Base-by-base conservation (phyloP, 2,888 invertebrate species). In the Clepsis dumicolana region DNA sequence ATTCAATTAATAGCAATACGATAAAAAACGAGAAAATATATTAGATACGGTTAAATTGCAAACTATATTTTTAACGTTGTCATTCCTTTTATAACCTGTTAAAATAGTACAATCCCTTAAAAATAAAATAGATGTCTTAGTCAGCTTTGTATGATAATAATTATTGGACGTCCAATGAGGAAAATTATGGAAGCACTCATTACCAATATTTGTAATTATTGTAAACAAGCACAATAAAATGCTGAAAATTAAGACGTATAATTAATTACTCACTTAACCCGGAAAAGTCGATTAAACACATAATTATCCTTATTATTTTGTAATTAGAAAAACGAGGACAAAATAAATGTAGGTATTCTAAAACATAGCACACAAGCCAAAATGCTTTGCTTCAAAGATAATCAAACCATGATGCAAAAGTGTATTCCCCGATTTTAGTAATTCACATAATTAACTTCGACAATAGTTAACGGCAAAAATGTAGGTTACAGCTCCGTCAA, bases 331-430 rank as follows among this genome's bases (percentile, higher is more conserved):
- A 21, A 48, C n/a, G 21, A 48, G 10, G 18, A 1, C 18, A 18
- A 44, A 44, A 7, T 44, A 38, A n/a, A n/a, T n/a, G n/a, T n/a
- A 38, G n/a, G n/a, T 29, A 29, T 29, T 18, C n/a, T 21, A 18
- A 48, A 21, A 48, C 18, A 48, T 12, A n/a, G 21, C 18, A 21
- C 48, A 21, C 8, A 12, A 48, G 21, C 48, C 21, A 48, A 2
- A 48, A 48, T 18, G 12, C 48, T 21, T 21, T 21, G 12, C 12
- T 21, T 48, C n/a, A 48, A 21, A 48, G 10, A 10, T 12, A 21
- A 48, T 48, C 48, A 48, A 48, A 48, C 21, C 48, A 48, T 21
- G 48, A 48, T 48, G 48, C 48, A 48, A 48, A 18, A 5, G 12
- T 12, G 48, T 21, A 2, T 10, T 21, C 21, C 21, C 12, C 10